Evolutionary conservation across 1,140 invertebrate genomes (phyloP).

Genomic region (Sitodiplosis mosellana): DNA sequence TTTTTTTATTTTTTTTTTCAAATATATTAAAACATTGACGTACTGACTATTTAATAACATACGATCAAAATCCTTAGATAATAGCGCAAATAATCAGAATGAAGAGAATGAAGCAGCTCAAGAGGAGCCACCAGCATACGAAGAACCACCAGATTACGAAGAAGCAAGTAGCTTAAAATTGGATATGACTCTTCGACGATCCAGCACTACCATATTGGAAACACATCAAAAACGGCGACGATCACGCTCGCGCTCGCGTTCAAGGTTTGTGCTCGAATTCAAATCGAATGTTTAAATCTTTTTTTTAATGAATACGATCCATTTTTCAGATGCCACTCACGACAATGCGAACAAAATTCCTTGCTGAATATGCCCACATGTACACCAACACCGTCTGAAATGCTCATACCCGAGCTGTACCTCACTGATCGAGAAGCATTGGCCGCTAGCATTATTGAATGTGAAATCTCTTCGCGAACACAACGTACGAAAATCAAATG

Average conservation of each 20-base stretch:
- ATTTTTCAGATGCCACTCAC: not conserved
- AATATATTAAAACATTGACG: not conserved
- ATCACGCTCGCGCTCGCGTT: not conserved
- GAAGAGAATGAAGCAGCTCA: slow-evolving; percentile 32
- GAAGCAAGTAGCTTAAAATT: slow-evolving; percentile 37
- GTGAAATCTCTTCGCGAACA: not conserved
- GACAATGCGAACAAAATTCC: not conserved
- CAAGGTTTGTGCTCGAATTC: not conserved
- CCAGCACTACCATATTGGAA: slow-evolving; percentile 8
- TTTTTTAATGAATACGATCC: not conserved
- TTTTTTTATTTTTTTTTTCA: not conserved
- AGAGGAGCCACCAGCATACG: slow-evolving; percentile 49
- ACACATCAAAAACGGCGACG: not conserved
- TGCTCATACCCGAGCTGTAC: too few species aligned
- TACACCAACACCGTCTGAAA: too few species aligned
- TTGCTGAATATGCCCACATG: too few species aligned
- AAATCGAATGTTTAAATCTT: not conserved
- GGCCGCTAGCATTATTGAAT: too few species aligned
- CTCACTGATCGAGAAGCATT: too few species aligned
- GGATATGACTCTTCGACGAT: slow-evolving; percentile 23
- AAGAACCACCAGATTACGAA: slow-evolving; percentile 49
- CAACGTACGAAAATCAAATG: not conserved
- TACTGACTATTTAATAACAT: not conserved
- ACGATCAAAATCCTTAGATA: slow-evolving; percentile 1
- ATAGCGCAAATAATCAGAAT: slow-evolving; percentile 12